These are phyloP conservation scores for Anarrhichthys ocellatus DNA, from an alignment of 2,113 vertebrate species.

Conservation along the genomic window DNA sequence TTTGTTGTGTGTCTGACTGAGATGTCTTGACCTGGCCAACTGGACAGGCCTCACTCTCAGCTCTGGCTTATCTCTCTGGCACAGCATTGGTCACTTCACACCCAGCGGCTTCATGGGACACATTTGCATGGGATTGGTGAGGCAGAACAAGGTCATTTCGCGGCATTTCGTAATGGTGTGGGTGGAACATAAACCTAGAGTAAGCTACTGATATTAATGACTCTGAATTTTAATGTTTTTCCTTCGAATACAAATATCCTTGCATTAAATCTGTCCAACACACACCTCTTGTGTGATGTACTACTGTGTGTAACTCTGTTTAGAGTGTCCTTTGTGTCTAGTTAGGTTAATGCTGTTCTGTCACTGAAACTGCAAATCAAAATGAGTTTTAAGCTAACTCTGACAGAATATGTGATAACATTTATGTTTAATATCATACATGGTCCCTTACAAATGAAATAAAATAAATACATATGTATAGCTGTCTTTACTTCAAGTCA, in stretches of 20 bases:
- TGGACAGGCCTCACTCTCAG: conserved; percentile 85
- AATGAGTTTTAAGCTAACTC: neutral
- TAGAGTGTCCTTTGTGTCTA: neutral
- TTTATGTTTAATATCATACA: neutral
- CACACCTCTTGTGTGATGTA: neutral
- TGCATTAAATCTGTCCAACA: neutral
- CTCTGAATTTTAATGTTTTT: neutral
- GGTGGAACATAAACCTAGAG: neutral
- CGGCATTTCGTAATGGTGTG: conserved; percentile 31
- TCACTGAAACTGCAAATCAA: neutral
- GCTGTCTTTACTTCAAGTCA: neutral
- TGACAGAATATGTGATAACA: neutral
- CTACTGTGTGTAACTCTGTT: neutral
- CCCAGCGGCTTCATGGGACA: conserved; percentile 62
- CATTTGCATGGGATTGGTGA: conserved; percentile 49
- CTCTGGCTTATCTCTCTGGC: conserved; percentile 86
- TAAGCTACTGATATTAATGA: neutral
- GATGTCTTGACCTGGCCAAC: conserved; percentile 81
- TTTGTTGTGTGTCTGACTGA: conserved; percentile 82
- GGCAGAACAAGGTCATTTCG: conserved; percentile 12
- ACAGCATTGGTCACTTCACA: conserved; percentile 87
- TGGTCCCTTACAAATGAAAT: neutral
- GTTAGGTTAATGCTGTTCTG: neutral
- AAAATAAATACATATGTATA: neutral
- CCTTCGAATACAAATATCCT: neutral